Evolutionary conservation across 2,888 invertebrate species (phyloP).

Genomic region (Lithophane leautieri): DNA sequence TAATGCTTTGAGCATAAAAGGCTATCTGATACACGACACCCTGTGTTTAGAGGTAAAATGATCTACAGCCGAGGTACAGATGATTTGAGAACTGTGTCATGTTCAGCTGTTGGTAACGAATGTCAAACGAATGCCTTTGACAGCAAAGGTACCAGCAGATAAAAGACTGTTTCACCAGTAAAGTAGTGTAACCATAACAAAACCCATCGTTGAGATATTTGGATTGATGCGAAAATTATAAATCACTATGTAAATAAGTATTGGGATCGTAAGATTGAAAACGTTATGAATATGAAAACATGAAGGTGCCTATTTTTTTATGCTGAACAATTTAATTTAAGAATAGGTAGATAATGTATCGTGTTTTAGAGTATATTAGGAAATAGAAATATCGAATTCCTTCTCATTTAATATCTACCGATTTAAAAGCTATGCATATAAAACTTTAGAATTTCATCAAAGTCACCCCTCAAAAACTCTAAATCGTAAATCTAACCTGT

Average conservation of each 20-base stretch:
- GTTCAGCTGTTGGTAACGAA: background rate
- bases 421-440: slow-evolving; percentile 27
- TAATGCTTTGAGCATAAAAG: slow-evolving; percentile 8
- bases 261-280: too few relatives aligned
- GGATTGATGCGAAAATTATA: background rate
- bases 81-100: background rate
- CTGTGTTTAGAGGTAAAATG: background rate
- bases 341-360: background rate
- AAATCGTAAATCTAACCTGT: slow-evolving; percentile 41
- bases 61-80: too few relatives aligned
- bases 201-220: background rate
- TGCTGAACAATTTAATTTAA: background rate
- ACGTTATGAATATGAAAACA: too few relatives aligned
- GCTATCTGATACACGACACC: background rate
- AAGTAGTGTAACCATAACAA: background rate
- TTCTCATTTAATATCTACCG: slow-evolving; percentile 7
- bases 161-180: background rate
- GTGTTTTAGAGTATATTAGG: background rate
- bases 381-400: background rate
- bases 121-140: slow-evolving; percentile 5
- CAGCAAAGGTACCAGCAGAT: background rate
- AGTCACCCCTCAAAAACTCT: slow-evolving; percentile 32
- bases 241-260: background rate
- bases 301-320: too few relatives aligned
- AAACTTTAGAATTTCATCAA: slow-evolving; percentile 16